Conservation (phyloP, 2,888 invertebrate species). For the Eupeodes latifasciatus region DNA sequence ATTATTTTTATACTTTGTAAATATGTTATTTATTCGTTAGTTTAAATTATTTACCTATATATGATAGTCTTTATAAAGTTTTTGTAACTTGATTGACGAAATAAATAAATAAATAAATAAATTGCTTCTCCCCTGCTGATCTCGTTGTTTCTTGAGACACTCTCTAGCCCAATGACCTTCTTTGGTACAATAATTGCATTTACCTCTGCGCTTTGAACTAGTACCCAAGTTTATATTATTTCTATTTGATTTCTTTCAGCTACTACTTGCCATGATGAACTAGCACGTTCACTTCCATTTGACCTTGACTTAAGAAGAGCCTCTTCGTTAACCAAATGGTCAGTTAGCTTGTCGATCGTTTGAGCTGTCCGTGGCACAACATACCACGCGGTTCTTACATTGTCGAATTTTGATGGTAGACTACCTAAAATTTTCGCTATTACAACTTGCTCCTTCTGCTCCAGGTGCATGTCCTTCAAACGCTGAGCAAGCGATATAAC, state of each 20-base stretch:
- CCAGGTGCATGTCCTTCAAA: conserved; percentile 67
- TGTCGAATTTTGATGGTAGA: conserved; percentile 66
- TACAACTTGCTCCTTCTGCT: conserved; percentile 66
- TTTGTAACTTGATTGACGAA: too few relatives aligned
- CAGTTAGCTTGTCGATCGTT: conserved; percentile 67
- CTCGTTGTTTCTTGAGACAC: conserved; percentile 16
- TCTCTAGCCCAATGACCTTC: conserved; percentile 18
- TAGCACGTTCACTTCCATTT: not conserved
- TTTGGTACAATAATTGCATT: conserved; percentile 17
- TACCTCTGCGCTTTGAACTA: conserved; percentile 10
- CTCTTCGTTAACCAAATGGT: conserved; percentile 68
- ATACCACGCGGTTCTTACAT: conserved; percentile 75
- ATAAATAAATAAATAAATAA: too few relatives aligned
- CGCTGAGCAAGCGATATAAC: conserved; percentile 63
- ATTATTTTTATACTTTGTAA: too few relatives aligned
- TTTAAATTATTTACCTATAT: too few relatives aligned
- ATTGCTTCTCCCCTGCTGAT: conserved; percentile 18
- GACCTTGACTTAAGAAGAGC: conserved; percentile 26
- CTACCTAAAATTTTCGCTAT: conserved; percentile 70
- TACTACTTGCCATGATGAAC: not conserved
- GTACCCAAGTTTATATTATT: not conserved
- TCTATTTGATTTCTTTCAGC: not conserved
- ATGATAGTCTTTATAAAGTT: too few relatives aligned
- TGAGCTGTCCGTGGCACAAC: conserved; percentile 61
- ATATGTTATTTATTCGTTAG: too few relatives aligned